phyloP scores from a whole-genome alignment of 2,797 vertebrate species.

The Neomorphus geoffroyi region DNA sequence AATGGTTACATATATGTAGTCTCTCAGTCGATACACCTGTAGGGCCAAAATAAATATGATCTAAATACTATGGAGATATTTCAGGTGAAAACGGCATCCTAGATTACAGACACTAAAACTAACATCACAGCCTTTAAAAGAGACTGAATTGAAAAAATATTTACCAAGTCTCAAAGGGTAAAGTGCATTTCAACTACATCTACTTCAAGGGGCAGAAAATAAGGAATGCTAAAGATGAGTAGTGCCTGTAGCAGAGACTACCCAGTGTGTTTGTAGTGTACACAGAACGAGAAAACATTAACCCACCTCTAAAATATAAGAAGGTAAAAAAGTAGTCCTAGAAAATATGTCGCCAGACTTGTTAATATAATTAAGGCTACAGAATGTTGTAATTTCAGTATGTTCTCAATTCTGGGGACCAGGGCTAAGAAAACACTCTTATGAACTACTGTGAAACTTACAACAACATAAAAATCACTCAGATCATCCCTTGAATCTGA shows the following conservation, averaged over 20 bases:
- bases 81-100: slow-evolving; percentile 60
- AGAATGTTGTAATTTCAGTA: neutral
- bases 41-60: slow-evolving; percentile 60
- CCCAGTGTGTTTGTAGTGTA: slow-evolving; percentile 26
- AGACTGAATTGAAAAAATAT: slow-evolving; percentile 72
- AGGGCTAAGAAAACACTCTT: neutral
- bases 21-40: slow-evolving; percentile 30
- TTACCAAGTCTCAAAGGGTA: slow-evolving; percentile 76
- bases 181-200: slow-evolving; percentile 77
- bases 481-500: neutral
- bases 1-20: neutral
- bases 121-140: slow-evolving; percentile 58
- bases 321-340: neutral
- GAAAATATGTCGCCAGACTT: neutral
- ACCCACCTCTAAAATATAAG: neutral
- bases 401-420: neutral
- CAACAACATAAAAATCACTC: neutral
- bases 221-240: slow-evolving; percentile 51
- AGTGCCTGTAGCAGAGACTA: neutral
- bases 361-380: slow-evolving; percentile 10
- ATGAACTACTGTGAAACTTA: neutral
- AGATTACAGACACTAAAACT: slow-evolving; percentile 57
- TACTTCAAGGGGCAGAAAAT: slow-evolving; percentile 60
- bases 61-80: slow-evolving; percentile 70
- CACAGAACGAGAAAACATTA: neutral